Conservation (phyloP, 2,113 vertebrate species). For the Toxotes jaculatrix region DNA sequence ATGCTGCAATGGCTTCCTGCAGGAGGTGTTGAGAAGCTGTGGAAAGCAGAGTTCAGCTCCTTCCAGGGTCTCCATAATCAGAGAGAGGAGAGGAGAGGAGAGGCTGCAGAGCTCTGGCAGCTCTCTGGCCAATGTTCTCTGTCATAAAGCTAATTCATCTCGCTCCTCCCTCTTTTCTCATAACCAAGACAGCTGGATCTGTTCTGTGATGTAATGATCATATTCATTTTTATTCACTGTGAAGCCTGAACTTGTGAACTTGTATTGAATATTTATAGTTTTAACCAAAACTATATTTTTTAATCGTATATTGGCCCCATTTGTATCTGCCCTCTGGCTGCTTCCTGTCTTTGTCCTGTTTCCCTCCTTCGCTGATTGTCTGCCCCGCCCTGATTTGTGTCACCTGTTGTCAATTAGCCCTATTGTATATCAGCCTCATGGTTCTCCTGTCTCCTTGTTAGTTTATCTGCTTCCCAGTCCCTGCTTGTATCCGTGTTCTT, state of each 20-base stretch:
- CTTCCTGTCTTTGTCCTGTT: too few relatives aligned
- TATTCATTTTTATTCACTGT: background rate
- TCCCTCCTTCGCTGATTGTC: too few relatives aligned
- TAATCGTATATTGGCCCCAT: too few relatives aligned
- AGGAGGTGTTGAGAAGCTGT: background rate
- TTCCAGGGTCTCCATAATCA: background rate
- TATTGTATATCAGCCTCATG: too few relatives aligned
- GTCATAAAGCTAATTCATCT: background rate
- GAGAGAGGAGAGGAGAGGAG: background rate
- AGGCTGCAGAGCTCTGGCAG: background rate
- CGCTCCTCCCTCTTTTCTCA: background rate
- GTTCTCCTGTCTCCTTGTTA: too few relatives aligned
- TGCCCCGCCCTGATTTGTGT: too few relatives aligned
- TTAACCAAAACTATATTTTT: background rate
- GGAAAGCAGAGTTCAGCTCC: slow-evolving; percentile 5
- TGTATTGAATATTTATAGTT: background rate
- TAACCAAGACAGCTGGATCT: background rate
- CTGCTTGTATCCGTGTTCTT: too few relatives aligned
- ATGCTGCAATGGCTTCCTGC: background rate
- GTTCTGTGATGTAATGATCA: background rate
- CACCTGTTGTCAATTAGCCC: too few relatives aligned
- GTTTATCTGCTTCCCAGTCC: too few relatives aligned
- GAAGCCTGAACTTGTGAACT: background rate
- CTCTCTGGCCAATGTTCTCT: background rate
- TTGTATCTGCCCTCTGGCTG: too few relatives aligned